Evolutionary conservation across 2,888 invertebrate genomes (phyloP), one percentile per base, ranked within the genome.

Genomic region (Cyaniris semiargus): DNA sequence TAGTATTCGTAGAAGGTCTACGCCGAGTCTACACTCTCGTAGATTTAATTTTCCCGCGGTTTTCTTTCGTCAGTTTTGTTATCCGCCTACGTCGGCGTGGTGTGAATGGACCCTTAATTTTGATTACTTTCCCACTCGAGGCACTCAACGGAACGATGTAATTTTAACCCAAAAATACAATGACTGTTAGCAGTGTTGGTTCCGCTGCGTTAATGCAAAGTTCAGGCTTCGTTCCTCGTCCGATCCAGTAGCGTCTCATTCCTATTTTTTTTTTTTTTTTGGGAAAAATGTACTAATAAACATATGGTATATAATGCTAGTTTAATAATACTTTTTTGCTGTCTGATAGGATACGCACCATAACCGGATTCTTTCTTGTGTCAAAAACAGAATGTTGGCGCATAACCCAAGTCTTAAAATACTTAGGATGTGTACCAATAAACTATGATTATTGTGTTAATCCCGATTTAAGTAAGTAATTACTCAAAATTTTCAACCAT

Each of bases 51-150:
- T 66, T 66, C 6, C 10, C 27, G 27, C 27, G 27, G 18, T 66
- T 31, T 66, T 31, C 15, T 66, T 31, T 66, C 31, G 18, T 66
- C 27, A 60, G 4, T 60, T 10, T 27, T 66, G 27, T 27, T 27
- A 66, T 66, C 66, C 66, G 66, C 66, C 66, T 13, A 31, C 66
- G 60, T 23, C 23, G 66, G 66, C 66, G 31, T 66, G 15, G 66
- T 31, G 66, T 66, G 27, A 31, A 18, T 23, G 27, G 18, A 31
- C 27, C 6, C 66, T 31, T 66, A 66, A 66, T 66, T 66, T 66
- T 18, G 66, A 66, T 66, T 66, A 66, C 66, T 66, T 15, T 31
- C 18, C 66, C 27, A 66, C 66, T 66, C 66, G 10, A 31, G 27
- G 15, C 27, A 66, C 18, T 66, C 66, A 66, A 66, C 27, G 18